phyloP scores from a whole-genome alignment of 2,113 vertebrate species.

The Bos javanicus region DNA sequence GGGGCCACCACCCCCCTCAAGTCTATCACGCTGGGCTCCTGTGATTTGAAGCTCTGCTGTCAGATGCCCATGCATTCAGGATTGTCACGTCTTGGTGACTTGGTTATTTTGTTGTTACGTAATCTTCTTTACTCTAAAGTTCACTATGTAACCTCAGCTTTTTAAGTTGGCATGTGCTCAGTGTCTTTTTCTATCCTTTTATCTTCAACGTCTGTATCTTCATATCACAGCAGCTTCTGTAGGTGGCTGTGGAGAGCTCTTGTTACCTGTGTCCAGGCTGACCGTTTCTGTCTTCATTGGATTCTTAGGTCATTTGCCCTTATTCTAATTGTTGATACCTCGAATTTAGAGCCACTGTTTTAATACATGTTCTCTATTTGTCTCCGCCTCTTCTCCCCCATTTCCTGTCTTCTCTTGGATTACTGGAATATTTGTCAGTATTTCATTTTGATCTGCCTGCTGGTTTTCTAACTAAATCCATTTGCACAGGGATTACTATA shows the following conservation, averaged over 20 bases:
- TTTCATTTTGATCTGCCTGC: neutral
- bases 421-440: neutral
- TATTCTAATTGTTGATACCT: neutral
- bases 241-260: neutral
- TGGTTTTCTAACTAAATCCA: neutral
- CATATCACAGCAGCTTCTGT: neutral
- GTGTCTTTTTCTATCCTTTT: neutral
- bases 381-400: neutral
- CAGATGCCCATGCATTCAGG: accelerated
- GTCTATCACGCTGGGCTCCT: accelerated
- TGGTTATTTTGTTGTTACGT: accelerated
- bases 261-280: neutral
- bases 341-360: neutral
- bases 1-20: neutral
- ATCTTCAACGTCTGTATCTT: neutral
- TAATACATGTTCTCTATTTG: neutral
- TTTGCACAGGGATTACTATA: neutral
- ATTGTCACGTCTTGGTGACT: accelerated
- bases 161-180: neutral
- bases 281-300: neutral
- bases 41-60: neutral
- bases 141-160: neutral
- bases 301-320: neutral
- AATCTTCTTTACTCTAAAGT: neutral
- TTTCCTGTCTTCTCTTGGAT: neutral